These are phyloP conservation scores for Pachyuromys duprasi DNA, from an alignment of 2,797 vertebrate genomes.

Conservation along the genomic window DNA sequence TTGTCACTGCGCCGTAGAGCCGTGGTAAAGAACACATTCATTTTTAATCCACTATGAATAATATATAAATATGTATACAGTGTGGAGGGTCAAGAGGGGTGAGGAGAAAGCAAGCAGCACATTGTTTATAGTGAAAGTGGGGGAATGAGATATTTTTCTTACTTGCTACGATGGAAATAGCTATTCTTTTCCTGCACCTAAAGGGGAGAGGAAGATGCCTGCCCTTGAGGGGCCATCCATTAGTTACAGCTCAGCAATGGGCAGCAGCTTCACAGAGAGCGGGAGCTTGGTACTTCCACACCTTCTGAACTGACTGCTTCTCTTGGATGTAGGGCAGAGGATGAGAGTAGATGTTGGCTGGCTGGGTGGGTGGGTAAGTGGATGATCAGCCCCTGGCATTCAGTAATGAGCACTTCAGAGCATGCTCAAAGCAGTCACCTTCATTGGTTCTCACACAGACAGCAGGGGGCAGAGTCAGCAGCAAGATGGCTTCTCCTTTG, in stretches of 20 bases:
- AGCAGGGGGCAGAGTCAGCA: background rate
- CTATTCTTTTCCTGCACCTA: conserved; percentile 83
- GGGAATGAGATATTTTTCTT: conserved; percentile 86
- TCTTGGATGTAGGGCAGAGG: background rate
- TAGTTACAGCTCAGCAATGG: conserved; percentile 84
- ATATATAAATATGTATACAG: conserved; percentile 91
- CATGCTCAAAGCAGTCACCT: accelerated
- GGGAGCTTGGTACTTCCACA: background rate
- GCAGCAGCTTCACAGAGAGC: conserved; percentile 63
- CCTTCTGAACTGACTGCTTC: conserved; percentile 12
- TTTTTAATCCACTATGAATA: conserved; percentile 93
- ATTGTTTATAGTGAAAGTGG: conserved; percentile 86
- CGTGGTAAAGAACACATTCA: conserved; percentile 90
- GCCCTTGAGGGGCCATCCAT: conserved; percentile 83
- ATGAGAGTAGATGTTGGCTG: background rate
- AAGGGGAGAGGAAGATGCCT: conserved; percentile 77
- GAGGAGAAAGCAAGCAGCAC: conserved; percentile 85
- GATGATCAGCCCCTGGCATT: background rate
- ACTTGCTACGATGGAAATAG: conserved; percentile 84
- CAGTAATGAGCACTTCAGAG: background rate
- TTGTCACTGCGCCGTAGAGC: conserved; percentile 89
- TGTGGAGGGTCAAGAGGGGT: conserved; percentile 86
- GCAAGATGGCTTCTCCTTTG: background rate
- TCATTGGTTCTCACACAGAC: background rate
- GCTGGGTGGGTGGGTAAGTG: background rate